These are phyloP conservation scores for Eciton burchellii DNA, from an alignment of 1,140 invertebrate species.

Conservation along the genomic window DNA sequence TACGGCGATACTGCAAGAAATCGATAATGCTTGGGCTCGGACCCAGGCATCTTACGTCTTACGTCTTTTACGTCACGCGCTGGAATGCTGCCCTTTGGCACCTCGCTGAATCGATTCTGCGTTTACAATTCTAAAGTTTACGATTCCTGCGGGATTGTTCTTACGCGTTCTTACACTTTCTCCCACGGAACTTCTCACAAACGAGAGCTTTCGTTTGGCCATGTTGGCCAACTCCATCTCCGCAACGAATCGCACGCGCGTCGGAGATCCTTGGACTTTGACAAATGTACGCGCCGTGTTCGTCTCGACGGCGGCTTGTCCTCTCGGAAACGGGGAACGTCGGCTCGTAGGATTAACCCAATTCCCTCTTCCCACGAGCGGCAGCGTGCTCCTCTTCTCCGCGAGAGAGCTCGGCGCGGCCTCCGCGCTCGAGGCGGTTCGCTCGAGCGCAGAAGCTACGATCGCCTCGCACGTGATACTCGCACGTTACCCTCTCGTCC, in stretches of 20 bases:
- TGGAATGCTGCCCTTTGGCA: neutral
- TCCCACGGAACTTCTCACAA: too few relatives aligned
- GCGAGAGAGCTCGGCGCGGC: conserved; percentile 45
- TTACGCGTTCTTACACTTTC: too few relatives aligned
- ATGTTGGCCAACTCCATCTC: too few relatives aligned
- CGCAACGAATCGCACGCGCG: conserved; percentile 8
- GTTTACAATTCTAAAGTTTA: too few relatives aligned
- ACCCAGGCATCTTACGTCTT: too few relatives aligned
- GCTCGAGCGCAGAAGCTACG: conserved; percentile 66
- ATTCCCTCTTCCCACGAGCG: conserved; percentile 69
- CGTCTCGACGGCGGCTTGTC: conserved; percentile 19
- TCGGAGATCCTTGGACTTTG: conserved; percentile 58
- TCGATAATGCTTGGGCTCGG: conserved; percentile 44
- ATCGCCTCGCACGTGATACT: conserved; percentile 69
- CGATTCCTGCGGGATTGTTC: too few relatives aligned
- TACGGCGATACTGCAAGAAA: conserved; percentile 44
- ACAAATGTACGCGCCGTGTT: conserved; percentile 59
- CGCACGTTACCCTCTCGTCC: conserved; percentile 66
- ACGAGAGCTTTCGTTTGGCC: too few relatives aligned
- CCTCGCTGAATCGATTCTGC: conserved; percentile 21
- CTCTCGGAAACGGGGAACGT: conserved; percentile 29
- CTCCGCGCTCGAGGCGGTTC: conserved; percentile 51
- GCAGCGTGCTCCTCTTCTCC: conserved; percentile 26
- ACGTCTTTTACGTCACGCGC: conserved; percentile 24
- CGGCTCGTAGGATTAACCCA: conserved; percentile 67